Evolutionary conservation across 2,113 vertebrate genomes (phyloP).

Genomic region (Pristiophorus japonicus): DNA sequence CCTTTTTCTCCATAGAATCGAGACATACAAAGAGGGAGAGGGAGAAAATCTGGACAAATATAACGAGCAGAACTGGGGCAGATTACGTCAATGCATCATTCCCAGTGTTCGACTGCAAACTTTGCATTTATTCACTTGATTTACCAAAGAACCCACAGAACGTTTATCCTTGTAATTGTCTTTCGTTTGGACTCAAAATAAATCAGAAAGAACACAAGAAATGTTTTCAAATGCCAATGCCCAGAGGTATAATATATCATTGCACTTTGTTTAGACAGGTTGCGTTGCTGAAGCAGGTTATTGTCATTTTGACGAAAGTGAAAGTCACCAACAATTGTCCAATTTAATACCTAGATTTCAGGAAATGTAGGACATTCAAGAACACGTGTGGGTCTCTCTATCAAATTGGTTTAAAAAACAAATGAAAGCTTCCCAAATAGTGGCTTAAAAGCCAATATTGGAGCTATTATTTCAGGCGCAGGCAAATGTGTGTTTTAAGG

Average conservation of each 20-base stretch:
- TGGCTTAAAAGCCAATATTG: not conserved
- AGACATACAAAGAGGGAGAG: not conserved
- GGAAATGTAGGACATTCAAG: not conserved
- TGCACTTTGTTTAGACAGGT: not conserved
- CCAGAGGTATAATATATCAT: not conserved
- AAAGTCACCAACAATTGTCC: not conserved
- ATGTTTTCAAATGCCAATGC: not conserved
- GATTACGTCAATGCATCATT: not conserved
- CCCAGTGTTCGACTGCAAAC: not conserved
- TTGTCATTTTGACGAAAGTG: not conserved
- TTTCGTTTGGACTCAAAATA: not conserved
- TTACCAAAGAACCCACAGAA: not conserved
- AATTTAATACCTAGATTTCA: not conserved
- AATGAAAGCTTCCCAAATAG: not conserved
- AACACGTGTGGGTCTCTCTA: not conserved
- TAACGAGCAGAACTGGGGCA: not conserved
- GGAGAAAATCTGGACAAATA: not conserved
- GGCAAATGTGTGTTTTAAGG: not conserved
- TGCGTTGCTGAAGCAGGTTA: not conserved
- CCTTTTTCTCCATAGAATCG: not conserved
- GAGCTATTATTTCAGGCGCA: not conserved
- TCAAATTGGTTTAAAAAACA: not conserved
- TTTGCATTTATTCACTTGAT: not conserved
- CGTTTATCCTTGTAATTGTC: not conserved
- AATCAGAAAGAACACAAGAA: constrained; percentile 19